Conservation (phyloP, 2,113 vertebrate genomes). For the Fregetta grallaria region DNA sequence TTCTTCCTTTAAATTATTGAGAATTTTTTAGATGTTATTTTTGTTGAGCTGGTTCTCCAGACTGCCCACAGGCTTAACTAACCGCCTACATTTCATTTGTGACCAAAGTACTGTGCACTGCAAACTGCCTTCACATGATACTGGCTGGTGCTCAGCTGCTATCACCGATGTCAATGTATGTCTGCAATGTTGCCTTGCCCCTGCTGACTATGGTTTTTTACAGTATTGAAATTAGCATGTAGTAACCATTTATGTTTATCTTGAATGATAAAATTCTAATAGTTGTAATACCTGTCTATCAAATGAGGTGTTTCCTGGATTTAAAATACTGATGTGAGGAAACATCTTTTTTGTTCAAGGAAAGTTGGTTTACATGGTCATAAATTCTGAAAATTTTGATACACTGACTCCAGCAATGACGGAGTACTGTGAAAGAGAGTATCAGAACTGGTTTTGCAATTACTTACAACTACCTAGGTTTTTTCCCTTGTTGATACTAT, state of each 20-base stretch:
- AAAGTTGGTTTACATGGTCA: background rate
- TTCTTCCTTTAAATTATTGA: background rate
- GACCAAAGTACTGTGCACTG: fast-evolving
- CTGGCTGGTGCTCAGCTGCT: background rate
- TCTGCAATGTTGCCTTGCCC: background rate
- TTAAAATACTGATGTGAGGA: background rate
- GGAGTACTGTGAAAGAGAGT: background rate
- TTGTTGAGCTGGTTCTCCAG: background rate
- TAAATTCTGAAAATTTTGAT: background rate
- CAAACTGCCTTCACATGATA: background rate
- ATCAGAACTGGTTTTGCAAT: background rate
- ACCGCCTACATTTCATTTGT: background rate
- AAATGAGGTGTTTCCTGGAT: background rate
- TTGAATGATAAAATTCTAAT: background rate
- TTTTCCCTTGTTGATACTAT: background rate
- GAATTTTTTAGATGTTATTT: background rate
- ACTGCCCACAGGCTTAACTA: background rate
- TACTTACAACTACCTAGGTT: background rate
- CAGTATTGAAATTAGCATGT: background rate
- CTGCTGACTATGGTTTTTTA: background rate
- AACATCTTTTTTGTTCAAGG: background rate
- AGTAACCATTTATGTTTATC: background rate
- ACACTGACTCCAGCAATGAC: background rate
- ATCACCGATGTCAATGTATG: fast-evolving
- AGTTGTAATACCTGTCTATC: background rate